Base-by-base conservation (phyloP, 37 sponge, comb jelly and placozoan species). In the Hormiphora californensis region DNA sequence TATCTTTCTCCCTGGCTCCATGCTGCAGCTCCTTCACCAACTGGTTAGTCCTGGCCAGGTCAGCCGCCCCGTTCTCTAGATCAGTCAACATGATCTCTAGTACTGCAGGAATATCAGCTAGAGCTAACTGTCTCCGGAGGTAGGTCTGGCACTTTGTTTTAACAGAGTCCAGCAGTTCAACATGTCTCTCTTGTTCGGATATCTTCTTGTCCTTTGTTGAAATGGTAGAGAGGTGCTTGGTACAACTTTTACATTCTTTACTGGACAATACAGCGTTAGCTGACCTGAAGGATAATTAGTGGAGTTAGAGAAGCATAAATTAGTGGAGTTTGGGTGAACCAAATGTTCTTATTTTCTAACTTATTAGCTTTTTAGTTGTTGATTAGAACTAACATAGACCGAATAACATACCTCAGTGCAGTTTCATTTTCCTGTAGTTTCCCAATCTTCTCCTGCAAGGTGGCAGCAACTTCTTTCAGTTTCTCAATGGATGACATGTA, bases 21-120 rank as follows among this genome's bases (percentile, higher is more conserved):
- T 36, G 32, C 67, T 65, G 67, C 37, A 65, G 67, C 37, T 65
- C 38, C 67, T 65, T 65, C 19, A 65, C 17, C 3, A 65, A 38
- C 37, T 65, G 3, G 7, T 21, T 15, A 4, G 37, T 36, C 8
- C 67, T 4, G 21, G 32, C 67, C 37, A 65, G 15, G 37, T 65
- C 67, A 15, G 4, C 67, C 21, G 7, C 9, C 32, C 37, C 8
- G 4, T 8, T 39, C 30, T 4, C 37, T 5, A 65, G 19, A 17
- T 65, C 67, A 19, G 36, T 39, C 67, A 65, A 38, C 1, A 65
- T 65, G 32, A 65, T 65, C 32, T 65, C 67, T 17, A 65, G 38
- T 39, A 65, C 67, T 36, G 32, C 67, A 33, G 67, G 67, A 4
- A 32, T 65, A 38, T 65, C 67, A 15, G 11, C 38, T 27, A 31